These are phyloP conservation scores for Amia ocellicauda DNA, from an alignment of 2,113 vertebrate genomes.

Conservation along the genomic window DNA sequence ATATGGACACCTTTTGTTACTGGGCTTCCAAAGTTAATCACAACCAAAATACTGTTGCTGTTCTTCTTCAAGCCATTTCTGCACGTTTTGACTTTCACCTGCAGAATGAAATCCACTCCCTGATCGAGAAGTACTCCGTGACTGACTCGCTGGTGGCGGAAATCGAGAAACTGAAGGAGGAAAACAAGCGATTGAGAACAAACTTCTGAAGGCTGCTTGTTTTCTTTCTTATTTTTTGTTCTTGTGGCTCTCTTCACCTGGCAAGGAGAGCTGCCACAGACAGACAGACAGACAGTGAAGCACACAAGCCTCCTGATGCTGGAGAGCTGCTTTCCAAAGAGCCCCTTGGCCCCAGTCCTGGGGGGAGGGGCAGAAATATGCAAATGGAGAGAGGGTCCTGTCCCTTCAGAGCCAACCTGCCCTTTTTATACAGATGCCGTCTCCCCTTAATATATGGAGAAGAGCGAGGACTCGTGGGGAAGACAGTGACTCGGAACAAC, in stretches of 20 bases:
- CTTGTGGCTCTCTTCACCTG: too few relatives aligned
- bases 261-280: too few relatives aligned
- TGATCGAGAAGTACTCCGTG: constrained; percentile 88
- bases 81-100: background rate
- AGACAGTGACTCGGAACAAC: too few relatives aligned
- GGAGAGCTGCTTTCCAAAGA: background rate
- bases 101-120: constrained; percentile 89
- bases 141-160: constrained; percentile 91
- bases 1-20: too few relatives aligned
- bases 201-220: constrained; percentile 74
- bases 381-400: background rate
- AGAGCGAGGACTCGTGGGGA: too few relatives aligned
- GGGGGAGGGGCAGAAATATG: background rate
- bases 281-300: background rate
- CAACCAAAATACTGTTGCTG: background rate
- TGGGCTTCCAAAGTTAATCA: too few relatives aligned
- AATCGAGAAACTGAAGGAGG: constrained; percentile 87
- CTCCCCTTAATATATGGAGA: too few relatives aligned
- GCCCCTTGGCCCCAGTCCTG: background rate
- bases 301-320: background rate
- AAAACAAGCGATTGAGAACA: constrained; percentile 82
- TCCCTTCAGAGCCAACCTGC: background rate
- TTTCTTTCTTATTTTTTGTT: background rate
- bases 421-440: too few relatives aligned
- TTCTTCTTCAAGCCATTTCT: background rate